Evolutionary conservation across 2,113 vertebrate species (phyloP), one percentile per base, ranked within the genome.

Genomic region (Salvelinus alpinus): DNA sequence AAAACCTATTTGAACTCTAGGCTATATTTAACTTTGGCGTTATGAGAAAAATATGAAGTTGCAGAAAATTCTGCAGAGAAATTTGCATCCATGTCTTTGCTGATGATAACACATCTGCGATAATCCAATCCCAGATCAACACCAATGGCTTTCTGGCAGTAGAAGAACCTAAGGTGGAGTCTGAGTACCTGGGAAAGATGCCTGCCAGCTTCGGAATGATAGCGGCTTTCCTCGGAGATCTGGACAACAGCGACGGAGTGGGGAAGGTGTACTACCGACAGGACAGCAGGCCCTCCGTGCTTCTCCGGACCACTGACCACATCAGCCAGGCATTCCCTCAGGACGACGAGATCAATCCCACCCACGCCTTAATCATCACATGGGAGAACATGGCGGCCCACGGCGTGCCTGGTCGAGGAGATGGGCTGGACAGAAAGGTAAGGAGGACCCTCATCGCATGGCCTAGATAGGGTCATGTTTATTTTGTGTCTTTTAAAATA

Each of bases 101-200:
- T 66, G 64, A 29, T 27, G 5, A 18, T 34, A 44, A 11, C 8
- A 44, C 12, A 20, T n/a, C 1, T 18, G 27, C 34, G 9, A 20
- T 9, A 7, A n/a, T 34, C 27, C 27, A 24, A 6, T 66, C 31
- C 31, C 92, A 99, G 96, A 85, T 99, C 65, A 89, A 91, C 79
- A 97, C 96, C 5, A 98, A 99, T 64, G 97, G 97, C 2, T 93
- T 97, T 73, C 93, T 98, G 71, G 91, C 95, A 1, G 29, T 89
- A 18, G 92, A 72, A 1, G 18, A 91, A 4, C 96, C 95, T 0
- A 89, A 90, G 0, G 73, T 79, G 2, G 86, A 95, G 84, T 88
- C 87, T 7, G 75, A 91, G 22, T 95, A 96, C 66, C 92, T 97
- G 3, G 94, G 95, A 20, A 90, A 92, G 64, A 96, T 94, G 82